These are phyloP conservation scores for Fundulus diaphanus DNA, from an alignment of 2,797 vertebrate species.

Conservation along the genomic window DNA sequence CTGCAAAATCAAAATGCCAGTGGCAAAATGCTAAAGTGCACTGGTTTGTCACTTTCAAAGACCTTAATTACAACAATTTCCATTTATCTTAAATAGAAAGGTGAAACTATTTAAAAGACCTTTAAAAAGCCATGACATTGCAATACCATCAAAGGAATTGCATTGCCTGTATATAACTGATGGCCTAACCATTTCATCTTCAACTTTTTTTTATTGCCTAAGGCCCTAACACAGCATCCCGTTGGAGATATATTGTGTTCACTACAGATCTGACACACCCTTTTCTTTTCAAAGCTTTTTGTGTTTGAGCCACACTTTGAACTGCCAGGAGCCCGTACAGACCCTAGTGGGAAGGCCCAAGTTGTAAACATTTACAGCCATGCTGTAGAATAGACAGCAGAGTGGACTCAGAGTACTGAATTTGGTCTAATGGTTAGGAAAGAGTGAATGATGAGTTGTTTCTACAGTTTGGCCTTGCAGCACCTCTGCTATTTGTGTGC, in stretches of 20 bases:
- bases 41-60: slow-evolving; percentile 3
- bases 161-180: not conserved
- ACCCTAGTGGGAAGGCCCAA: not conserved
- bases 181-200: not conserved
- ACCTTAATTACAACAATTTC: slow-evolving; percentile 14
- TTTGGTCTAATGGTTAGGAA: not conserved
- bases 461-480: not conserved
- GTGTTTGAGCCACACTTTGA: not conserved
- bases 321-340: not conserved
- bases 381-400: not conserved
- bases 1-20: slow-evolving; percentile 22
- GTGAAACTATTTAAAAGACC: slow-evolving; percentile 6
- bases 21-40: slow-evolving; percentile 8
- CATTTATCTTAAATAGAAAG: not conserved
- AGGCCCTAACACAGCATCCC: not conserved
- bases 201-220: not conserved
- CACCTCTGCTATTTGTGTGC: not conserved
- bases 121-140: not conserved
- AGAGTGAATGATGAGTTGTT: no score
- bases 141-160: not conserved
- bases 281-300: not conserved
- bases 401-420: not conserved
- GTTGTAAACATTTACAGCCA: not conserved
- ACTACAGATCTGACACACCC: not conserved
- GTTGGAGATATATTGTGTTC: not conserved